Percentiles rank a stretch among this genome's conserved stretches.
These are phyloP conservation scores for Rhineura floridana DNA, from an alignment of 2,113 vertebrate genomes.

Conservation along the genomic window DNA sequence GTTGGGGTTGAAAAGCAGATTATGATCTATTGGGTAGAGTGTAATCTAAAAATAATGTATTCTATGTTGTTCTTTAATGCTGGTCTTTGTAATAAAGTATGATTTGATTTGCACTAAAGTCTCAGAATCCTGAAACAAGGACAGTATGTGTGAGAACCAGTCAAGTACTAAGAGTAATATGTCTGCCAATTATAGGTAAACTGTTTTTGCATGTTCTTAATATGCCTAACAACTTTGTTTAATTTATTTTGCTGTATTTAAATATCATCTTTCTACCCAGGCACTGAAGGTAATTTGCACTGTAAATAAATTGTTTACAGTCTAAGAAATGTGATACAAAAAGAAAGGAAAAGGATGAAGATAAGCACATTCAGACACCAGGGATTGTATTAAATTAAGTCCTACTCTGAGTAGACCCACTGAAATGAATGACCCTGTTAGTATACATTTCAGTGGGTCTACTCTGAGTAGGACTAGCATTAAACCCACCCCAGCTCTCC, in stretches of 20 bases:
- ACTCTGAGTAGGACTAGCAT: too few species aligned
- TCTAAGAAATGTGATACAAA: background rate
- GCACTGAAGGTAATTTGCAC: background rate
- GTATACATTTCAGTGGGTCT: too few species aligned
- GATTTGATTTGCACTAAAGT: background rate
- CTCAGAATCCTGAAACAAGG: background rate
- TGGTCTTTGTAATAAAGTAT: background rate
- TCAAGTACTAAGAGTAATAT: background rate
- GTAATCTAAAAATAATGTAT: too few species aligned
- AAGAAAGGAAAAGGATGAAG: background rate
- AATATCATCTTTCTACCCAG: background rate
- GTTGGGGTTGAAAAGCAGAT: conserved; percentile 16
- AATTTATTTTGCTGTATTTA: background rate
- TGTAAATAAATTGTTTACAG: background rate
- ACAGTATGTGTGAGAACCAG: background rate
- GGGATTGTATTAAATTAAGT: too few species aligned
- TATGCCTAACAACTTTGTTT: background rate
- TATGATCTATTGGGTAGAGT: conserved; percentile 29
- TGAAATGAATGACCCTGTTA: too few species aligned
- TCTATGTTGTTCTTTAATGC: too few species aligned
- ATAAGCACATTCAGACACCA: background rate
- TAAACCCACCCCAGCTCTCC: too few species aligned
- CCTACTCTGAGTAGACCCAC: too few species aligned
- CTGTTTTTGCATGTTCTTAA: background rate
- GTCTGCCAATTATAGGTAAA: background rate